phyloP scores from a whole-genome alignment of 2,888 invertebrate species.

The Cryptus armator region DNA sequence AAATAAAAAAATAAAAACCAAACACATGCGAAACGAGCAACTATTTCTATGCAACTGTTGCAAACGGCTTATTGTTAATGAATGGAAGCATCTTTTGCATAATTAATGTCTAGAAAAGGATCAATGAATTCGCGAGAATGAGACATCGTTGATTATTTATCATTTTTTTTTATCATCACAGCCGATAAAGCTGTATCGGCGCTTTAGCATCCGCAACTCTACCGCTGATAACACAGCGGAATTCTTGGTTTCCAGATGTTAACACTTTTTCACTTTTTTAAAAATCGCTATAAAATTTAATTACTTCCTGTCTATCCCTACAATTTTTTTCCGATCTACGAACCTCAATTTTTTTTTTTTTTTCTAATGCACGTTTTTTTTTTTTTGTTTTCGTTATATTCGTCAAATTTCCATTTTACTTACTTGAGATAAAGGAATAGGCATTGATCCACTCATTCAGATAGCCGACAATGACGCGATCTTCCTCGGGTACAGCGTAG shows the following conservation, averaged over 20 bases:
- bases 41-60: constrained; percentile 41
- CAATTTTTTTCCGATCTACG: neutral
- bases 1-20: constrained; percentile 31
- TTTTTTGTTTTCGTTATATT: constrained; percentile 21
- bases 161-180: neutral
- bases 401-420: constrained; percentile 83
- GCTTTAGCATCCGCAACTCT: neutral
- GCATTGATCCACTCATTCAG: constrained; percentile 90
- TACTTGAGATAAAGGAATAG: constrained; percentile 90
- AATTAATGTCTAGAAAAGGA: neutral
- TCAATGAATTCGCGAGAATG: constrained; percentile 9
- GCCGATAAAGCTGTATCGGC: neutral
- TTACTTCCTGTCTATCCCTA: neutral
- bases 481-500: constrained; percentile 85
- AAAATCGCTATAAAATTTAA: neutral
- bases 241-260: neutral
- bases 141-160: neutral
- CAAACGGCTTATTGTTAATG: constrained; percentile 20
- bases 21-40: constrained; percentile 66
- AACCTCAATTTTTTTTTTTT: neutral
- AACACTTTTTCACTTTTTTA: neutral
- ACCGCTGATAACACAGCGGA: neutral
- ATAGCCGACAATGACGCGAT: constrained; percentile 87
- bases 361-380: neutral
- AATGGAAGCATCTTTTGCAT: constrained; percentile 28